Evolutionary conservation across 1,140 invertebrate species (phyloP).

Genomic region (Reticulitermes speratus): DNA sequence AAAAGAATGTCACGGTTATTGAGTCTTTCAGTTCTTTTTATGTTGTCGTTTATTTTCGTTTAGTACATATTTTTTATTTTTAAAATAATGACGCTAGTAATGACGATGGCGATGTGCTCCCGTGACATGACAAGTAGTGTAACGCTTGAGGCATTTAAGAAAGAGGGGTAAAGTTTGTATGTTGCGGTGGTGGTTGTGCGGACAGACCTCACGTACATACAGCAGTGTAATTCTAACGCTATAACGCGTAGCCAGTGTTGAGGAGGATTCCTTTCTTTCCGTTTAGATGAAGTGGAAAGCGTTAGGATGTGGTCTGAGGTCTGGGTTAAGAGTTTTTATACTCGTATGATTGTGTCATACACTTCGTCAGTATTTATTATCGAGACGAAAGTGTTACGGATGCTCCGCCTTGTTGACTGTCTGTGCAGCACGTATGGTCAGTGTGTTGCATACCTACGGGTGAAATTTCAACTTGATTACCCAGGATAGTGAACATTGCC

Average conservation of each 20-base stretch:
- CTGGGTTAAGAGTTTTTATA: neutral
- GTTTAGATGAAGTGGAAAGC: neutral
- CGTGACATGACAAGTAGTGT: neutral
- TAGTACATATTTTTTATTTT: neutral
- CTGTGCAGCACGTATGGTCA: too few relatives aligned
- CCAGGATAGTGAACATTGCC: too few relatives aligned
- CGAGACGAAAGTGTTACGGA: neutral
- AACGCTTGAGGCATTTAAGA: neutral
- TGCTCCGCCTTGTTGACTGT: neutral
- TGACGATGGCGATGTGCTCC: neutral
- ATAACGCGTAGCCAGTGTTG: neutral
- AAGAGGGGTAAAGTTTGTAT: neutral
- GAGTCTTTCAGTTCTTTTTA: neutral
- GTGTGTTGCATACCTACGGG: too few relatives aligned
- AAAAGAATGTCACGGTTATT: neutral
- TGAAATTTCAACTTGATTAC: too few relatives aligned
- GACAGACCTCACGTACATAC: too few relatives aligned
- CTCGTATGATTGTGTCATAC: neutral
- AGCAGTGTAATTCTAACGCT: neutral
- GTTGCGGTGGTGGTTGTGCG: neutral
- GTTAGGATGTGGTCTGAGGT: neutral
- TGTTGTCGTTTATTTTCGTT: neutral
- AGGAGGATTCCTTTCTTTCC: neutral
- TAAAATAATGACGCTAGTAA: neutral
- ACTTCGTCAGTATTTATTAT: neutral